A percentile compares a stretch with the other conserved stretches of the same genome.
Conservation (phyloP, 2,797 vertebrate species). For the Gambelia wislizenii region DNA sequence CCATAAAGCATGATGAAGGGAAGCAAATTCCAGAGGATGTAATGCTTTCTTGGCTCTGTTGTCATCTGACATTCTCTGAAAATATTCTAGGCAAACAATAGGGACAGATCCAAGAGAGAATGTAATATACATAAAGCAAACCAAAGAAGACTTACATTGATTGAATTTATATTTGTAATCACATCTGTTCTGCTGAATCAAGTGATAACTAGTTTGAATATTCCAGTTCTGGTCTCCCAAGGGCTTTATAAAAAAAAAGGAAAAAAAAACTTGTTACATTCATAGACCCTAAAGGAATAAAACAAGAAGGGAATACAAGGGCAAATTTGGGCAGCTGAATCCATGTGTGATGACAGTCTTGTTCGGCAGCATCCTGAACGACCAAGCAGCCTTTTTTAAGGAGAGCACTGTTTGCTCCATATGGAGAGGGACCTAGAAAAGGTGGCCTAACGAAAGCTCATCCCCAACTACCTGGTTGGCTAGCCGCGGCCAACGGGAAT, state of each 20-base stretch:
- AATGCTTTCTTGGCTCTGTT: neutral
- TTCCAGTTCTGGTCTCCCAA: neutral
- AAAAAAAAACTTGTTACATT: neutral
- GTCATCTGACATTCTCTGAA: neutral
- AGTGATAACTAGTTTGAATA: neutral
- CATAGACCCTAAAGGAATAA: neutral
- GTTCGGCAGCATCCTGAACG: too few relatives aligned
- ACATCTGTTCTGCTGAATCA: neutral
- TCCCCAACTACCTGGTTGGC: too few relatives aligned
- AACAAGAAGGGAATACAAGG: neutral
- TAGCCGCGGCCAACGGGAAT: too few relatives aligned
- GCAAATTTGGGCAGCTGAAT: neutral
- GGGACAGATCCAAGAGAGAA: neutral
- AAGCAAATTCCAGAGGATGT: neutral
- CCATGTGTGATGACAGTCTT: too few relatives aligned
- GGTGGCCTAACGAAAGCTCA: too few relatives aligned
- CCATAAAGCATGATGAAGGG: neutral
- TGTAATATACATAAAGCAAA: neutral
- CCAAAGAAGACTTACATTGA: neutral
- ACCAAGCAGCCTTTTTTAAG: too few relatives aligned
- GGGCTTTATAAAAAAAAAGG: too few relatives aligned
- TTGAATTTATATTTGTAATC: neutral
- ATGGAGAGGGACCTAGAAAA: too few relatives aligned
- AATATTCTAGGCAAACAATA: neutral
- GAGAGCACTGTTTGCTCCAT: too few relatives aligned